Conservation (phyloP, 1,140 invertebrate genomes). For the Sarcophaga peregrina region DNA sequence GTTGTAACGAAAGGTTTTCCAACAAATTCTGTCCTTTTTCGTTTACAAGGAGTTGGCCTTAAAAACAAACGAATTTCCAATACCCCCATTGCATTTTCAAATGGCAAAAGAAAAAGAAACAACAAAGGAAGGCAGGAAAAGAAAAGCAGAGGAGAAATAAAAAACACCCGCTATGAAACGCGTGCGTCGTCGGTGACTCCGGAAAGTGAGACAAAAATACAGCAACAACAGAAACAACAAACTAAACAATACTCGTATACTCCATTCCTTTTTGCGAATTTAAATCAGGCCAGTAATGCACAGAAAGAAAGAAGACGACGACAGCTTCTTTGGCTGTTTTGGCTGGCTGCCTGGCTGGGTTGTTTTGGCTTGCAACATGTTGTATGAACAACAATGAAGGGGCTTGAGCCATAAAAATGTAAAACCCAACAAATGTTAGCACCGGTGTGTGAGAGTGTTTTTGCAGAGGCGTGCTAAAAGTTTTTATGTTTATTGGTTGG, state of each 20-base stretch:
- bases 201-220: slow-evolving; percentile 18
- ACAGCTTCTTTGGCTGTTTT: slow-evolving; percentile 24
- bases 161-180: slow-evolving; percentile 46
- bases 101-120: background rate
- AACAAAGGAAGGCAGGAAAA: background rate
- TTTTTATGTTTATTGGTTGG: slow-evolving; percentile 29
- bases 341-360: background rate
- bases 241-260: no score
- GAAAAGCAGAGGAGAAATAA: background rate
- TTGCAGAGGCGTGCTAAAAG: slow-evolving; percentile 30
- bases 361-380: background rate
- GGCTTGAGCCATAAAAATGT: slow-evolving; percentile 21
- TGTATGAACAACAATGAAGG: background rate
- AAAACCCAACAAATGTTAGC: background rate
- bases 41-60: background rate
- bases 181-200: slow-evolving; percentile 32
- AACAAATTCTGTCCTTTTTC: background rate
- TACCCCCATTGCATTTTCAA: background rate
- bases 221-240: background rate
- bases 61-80: background rate
- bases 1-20: slow-evolving; percentile 14
- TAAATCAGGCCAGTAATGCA: background rate
- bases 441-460: slow-evolving; percentile 7
- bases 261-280: background rate
- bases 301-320: slow-evolving; percentile 39